A percentile compares a stretch with the other conserved stretches of the same genome.
Conservation (phyloP, 2,113 vertebrate genomes). For the Amia ocellicauda region DNA sequence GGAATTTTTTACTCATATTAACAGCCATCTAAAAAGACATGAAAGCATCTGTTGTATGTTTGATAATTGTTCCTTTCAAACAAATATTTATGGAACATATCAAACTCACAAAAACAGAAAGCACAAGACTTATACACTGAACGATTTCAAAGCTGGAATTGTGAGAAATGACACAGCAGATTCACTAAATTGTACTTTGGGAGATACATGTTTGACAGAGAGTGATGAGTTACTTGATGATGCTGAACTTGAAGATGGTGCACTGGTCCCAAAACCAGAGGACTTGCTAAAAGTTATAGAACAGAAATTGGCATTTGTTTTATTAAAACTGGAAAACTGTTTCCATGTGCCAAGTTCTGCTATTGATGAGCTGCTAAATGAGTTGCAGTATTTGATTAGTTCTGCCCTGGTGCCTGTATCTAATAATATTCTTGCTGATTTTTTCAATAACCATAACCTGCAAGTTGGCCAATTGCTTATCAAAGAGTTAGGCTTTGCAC, state of each 20-base stretch:
- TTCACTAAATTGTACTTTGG: neutral
- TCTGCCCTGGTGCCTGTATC: constrained; percentile 21
- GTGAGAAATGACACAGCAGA: constrained; percentile 4
- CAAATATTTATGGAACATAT: constrained; percentile 34
- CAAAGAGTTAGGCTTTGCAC: neutral
- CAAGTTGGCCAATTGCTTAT: neutral
- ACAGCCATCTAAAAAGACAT: constrained; percentile 25
- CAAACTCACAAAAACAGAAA: constrained; percentile 17
- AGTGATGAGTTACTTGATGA: neutral
- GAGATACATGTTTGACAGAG: neutral
- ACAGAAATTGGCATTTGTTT: constrained; percentile 28
- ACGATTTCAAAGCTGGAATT: constrained; percentile 19
- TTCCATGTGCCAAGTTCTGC: constrained; percentile 27
- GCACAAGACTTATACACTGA: constrained; percentile 10
- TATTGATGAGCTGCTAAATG: constrained; percentile 30
- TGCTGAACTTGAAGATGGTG: constrained; percentile 5
- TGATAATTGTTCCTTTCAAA: constrained; percentile 28
- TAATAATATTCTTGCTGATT: constrained; percentile 13
- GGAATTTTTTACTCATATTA: constrained; percentile 30
- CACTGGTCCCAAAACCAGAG: constrained; percentile 8
- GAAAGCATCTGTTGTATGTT: constrained; percentile 35
- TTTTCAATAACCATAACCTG: constrained; percentile 20
- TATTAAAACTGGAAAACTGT: constrained; percentile 34
- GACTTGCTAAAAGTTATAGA: constrained; percentile 17
- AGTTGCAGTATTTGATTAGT: constrained; percentile 29